These are phyloP conservation scores for Ectropis grisescens DNA, from an alignment of 1,140 invertebrate species.

Conservation along the genomic window DNA sequence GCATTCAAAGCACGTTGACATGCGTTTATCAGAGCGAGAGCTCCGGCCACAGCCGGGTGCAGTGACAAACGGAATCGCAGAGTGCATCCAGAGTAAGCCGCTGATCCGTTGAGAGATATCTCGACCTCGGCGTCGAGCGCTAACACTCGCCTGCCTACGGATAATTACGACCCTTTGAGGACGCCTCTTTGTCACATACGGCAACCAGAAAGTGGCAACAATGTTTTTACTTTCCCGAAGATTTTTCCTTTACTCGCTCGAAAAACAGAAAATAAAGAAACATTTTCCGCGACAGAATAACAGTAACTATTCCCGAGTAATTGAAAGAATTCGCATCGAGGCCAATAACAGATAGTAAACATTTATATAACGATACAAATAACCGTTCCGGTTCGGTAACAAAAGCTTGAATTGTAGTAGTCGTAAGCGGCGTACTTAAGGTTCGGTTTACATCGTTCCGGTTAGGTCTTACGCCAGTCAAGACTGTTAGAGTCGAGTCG, in stretches of 20 bases:
- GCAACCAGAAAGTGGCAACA: constrained; percentile 25
- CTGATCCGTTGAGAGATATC: constrained; percentile 64
- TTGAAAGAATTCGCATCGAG: too few relatives aligned
- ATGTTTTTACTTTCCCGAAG: constrained; percentile 21
- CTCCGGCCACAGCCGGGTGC: constrained; percentile 46
- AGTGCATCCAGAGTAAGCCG: constrained; percentile 59
- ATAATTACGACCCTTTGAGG: constrained; percentile 63
- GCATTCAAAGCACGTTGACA: constrained; percentile 56
- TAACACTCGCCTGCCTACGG: constrained; percentile 46
- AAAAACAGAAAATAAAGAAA: too few relatives aligned
- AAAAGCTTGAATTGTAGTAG: constrained; percentile 12
- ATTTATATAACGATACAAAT: constrained; percentile 7
- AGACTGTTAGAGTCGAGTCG: constrained; percentile 37
- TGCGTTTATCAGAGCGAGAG: constrained; percentile 59
- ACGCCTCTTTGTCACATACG: constrained; percentile 33
- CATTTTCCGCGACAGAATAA: too few relatives aligned
- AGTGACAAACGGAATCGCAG: constrained; percentile 65
- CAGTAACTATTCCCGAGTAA: too few relatives aligned
- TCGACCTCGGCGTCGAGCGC: constrained; percentile 55
- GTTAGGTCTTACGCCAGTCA: constrained; percentile 32
- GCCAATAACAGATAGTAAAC: constrained; percentile 4
- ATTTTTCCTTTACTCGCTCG: too few relatives aligned
- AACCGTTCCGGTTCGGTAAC: constrained; percentile 5
- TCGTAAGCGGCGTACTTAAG: constrained; percentile 17
- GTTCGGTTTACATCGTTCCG: constrained; percentile 22